Conservation (phyloP, 1,140 invertebrate species). For the Maconellicoccus hirsutus region DNA sequence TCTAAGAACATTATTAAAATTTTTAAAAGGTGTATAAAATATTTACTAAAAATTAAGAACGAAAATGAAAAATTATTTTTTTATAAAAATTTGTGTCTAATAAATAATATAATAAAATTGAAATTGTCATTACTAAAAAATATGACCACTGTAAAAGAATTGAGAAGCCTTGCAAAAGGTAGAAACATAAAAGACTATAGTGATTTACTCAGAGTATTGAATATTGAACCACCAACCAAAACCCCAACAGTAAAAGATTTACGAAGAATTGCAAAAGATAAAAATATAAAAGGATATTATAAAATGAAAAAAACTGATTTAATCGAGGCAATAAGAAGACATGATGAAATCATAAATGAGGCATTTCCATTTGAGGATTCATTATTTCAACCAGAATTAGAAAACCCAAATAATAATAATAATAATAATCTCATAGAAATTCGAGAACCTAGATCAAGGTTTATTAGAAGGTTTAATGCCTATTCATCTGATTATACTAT, state of each 20-base stretch:
- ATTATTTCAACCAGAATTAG: neutral
- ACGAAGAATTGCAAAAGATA: neutral
- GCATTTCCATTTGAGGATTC: neutral
- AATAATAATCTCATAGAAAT: neutral
- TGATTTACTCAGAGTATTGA: constrained; percentile 7
- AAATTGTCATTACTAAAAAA: too few species aligned
- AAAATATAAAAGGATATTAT: neutral
- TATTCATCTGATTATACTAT: constrained; percentile 10
- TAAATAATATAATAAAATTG: too few species aligned
- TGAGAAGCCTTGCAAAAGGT: constrained; percentile 16
- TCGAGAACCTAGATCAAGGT: neutral
- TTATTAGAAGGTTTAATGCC: neutral
- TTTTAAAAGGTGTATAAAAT: too few species aligned
- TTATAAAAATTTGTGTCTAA: too few species aligned
- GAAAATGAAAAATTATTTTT: too few species aligned
- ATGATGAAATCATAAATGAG: neutral
- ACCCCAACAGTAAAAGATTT: too few species aligned
- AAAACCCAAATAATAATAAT: neutral
- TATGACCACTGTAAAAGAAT: constrained; percentile 15
- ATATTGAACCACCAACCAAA: constrained; percentile 1
- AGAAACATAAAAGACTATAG: constrained; percentile 14
- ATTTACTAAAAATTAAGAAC: too few species aligned
- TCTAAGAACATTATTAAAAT: too few species aligned
- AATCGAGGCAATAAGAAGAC: neutral
- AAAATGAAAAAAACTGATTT: constrained; percentile 11